phyloP scores from a whole-genome alignment of 2,113 vertebrate species.

The Miniopterus natalensis region DNA sequence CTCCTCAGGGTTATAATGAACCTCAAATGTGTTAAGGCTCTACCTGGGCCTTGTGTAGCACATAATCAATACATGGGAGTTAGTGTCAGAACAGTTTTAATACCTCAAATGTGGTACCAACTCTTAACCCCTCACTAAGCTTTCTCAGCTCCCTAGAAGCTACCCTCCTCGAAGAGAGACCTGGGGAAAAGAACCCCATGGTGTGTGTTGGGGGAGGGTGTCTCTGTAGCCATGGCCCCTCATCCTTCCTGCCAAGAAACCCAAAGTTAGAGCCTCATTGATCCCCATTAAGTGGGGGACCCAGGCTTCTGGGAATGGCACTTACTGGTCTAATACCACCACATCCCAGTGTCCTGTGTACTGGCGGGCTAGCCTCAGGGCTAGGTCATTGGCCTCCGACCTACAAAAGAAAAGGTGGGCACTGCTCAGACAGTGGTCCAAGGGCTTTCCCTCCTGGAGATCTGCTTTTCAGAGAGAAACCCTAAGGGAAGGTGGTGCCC shows the following conservation, averaged over 20 bases:
- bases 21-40: neutral
- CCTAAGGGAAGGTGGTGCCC: neutral
- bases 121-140: neutral
- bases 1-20: neutral
- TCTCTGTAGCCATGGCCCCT: neutral
- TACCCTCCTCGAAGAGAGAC: neutral
- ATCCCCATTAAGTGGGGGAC: neutral
- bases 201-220: neutral
- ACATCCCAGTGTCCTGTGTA: slow-evolving; percentile 94
- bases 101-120: neutral
- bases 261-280: neutral
- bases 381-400: slow-evolving; percentile 97
- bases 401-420: slow-evolving; percentile 82
- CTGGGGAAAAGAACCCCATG: neutral
- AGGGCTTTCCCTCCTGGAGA: neutral
- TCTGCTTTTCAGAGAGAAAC: neutral
- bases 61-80: neutral
- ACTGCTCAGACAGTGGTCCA: neutral
- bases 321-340: slow-evolving; percentile 96
- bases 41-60: neutral
- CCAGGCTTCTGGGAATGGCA: neutral
- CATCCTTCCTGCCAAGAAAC: neutral
- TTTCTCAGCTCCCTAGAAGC: neutral
- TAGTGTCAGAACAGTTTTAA: neutral
- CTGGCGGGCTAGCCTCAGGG: slow-evolving; percentile 93